Base-by-base conservation (phyloP, 2,113 vertebrate species). In the Chamaea fasciata region DNA sequence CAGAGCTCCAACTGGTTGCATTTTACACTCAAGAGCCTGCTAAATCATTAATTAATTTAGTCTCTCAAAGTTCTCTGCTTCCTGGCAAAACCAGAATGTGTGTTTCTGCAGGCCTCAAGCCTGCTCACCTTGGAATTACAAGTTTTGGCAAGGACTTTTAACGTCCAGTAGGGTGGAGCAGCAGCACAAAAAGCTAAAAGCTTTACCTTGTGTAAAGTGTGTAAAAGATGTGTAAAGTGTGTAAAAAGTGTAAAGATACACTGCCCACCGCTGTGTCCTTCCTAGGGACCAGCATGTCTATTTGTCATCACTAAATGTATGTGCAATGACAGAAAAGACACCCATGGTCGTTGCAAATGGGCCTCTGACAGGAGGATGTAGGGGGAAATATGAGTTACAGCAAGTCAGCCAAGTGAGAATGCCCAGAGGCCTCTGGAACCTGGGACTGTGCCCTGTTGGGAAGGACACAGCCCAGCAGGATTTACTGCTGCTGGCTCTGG, bases 241-340 rank as follows among this genome's bases (percentile, higher is more conserved):
- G 60, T 65, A 49, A 57, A 49, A 67, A 35, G 13, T 42, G 13
- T 56, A 65, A 1, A 62, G 62, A n/a, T 24, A 19, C 8, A 11
- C 20, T 46, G 15, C 30, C 0, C 8, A 13, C 15, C 42, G 12
- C 28, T 0, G 0, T 39, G 30, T 35, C 15, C 39, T 82, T 22
- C 47, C 18, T 27, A 53, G 49, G 41, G 27, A 70, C 47, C 5
- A 2, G n/a, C 18, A 13, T 22, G 42, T 50, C 39, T 81, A 3
- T 24, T 26, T 62, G 10, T 52, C 50, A 16, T 24, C 30, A 7
- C 22, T 87, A 56, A 53, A 67, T 62, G 49, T 37, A 15, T 33
- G 11, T 39, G 19, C 50, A 42, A 3, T 52, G 44, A 56, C 41
- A 63, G 53, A 16, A 68, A 62, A 75, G 63, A 56, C 10, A 24